Conservation (phyloP, 2,113 vertebrate genomes). For the Xiphophorus couchianus region DNA sequence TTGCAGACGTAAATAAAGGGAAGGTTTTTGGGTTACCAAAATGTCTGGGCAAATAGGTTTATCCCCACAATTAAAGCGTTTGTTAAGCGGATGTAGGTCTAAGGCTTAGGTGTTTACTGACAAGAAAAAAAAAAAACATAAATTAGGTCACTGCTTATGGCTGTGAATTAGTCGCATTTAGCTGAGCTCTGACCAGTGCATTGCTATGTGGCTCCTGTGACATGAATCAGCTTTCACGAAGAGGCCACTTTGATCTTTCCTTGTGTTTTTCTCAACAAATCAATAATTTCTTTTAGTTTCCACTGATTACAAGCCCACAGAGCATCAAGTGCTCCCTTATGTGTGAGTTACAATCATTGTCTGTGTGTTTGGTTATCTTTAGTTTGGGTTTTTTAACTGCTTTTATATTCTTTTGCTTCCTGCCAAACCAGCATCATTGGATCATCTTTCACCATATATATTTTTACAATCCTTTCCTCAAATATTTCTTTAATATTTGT, state of each 20-base stretch:
- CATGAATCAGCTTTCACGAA: not conserved
- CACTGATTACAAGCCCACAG: not conserved
- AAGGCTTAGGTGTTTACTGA: slow-evolving; percentile 3
- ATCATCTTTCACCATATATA: not conserved
- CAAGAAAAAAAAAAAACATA: not conserved
- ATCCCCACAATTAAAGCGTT: not conserved
- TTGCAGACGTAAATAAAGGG: not conserved
- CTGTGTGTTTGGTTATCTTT: not conserved
- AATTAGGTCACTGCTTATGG: not conserved
- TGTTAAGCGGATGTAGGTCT: not conserved
- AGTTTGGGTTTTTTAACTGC: not conserved
- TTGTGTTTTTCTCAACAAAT: not conserved
- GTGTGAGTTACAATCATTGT: too few species aligned
- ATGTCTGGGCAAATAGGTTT: not conserved
- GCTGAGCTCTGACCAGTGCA: not conserved
- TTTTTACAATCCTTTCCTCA: not conserved
- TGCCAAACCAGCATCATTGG: not conserved
- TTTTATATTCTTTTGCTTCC: not conserved
- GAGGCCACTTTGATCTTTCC: not conserved
- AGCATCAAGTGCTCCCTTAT: too few species aligned
- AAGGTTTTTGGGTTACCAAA: not conserved
- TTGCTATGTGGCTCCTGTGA: not conserved
- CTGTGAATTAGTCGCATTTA: not conserved
- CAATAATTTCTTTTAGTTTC: not conserved
- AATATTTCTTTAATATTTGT: not conserved